Evolutionary conservation across 2,888 invertebrate genomes (phyloP).

Genomic region (Tricholauxania praeusta): DNA sequence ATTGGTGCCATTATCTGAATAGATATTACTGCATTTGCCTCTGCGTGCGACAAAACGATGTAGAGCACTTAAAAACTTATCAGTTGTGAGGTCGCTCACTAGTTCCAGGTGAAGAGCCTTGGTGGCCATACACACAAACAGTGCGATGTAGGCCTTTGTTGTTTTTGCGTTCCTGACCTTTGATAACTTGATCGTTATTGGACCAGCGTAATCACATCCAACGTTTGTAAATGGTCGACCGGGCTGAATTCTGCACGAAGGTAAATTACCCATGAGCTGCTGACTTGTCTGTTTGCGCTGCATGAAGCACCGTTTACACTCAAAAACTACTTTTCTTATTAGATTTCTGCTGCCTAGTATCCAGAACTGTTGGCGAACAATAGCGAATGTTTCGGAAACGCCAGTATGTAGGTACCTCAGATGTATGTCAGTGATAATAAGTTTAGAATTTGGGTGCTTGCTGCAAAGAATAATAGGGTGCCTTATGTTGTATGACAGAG

Average conservation of each 20-base stretch:
- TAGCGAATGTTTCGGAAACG: conserved; percentile 41
- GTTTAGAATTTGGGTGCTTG: conserved; percentile 11
- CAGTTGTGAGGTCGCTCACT: conserved; percentile 23
- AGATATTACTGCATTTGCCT: conserved; percentile 32
- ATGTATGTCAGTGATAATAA: conserved; percentile 30
- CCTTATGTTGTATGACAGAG: conserved; percentile 22
- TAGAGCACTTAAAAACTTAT: conserved; percentile 31
- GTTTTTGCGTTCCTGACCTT: background rate
- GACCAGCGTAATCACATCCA: conserved; percentile 27
- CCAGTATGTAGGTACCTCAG: conserved; percentile 35
- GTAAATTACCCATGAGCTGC: conserved; percentile 37
- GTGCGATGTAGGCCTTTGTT: conserved; percentile 20
- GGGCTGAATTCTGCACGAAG: conserved; percentile 24
- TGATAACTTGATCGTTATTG: conserved; percentile 5
- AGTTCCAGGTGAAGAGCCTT: conserved; percentile 32
- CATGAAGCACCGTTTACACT: conserved; percentile 28
- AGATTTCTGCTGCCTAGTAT: conserved; percentile 41
- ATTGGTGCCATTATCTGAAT: conserved; percentile 34
- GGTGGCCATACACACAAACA: conserved; percentile 26
- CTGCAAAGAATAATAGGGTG: conserved; percentile 43
- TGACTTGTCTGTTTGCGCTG: conserved; percentile 21
- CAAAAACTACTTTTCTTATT: conserved; percentile 29
- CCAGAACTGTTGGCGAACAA: conserved; percentile 45
- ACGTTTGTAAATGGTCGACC: conserved; percentile 28
- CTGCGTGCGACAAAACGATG: conserved; percentile 23